Evolutionary conservation across 2,797 vertebrate genomes (phyloP), one percentile per base, ranked within the genome.

Genomic region (Clarias fuscus): DNA sequence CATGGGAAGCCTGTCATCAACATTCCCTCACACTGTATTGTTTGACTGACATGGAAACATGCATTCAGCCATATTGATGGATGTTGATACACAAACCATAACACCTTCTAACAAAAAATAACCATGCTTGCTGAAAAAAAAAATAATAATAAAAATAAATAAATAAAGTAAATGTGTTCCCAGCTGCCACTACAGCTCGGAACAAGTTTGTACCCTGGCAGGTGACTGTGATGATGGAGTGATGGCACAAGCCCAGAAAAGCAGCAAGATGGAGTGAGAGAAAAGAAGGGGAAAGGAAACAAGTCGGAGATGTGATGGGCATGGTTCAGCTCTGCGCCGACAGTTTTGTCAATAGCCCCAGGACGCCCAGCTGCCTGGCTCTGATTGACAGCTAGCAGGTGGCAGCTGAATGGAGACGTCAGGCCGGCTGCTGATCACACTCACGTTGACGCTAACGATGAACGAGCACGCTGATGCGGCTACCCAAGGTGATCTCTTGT

Each of bases 351-450:
- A 92, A 95, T 95, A 96, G 95, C 95, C 95, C 91, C 91, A 82
- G 93, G 95, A 94, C 85, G 77, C 83, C 75, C 83, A 84, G 82
- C 90, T 88, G 88, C 86, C 88, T 85, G 88, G 76, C 84, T 88
- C 93, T 94, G 95, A 95, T 93, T 95, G 95, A 96, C 96, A 97
- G 93, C 94, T 92, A 94, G 94, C 96, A 96, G 96, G 95, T 96
- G 95, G 94, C 91, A 89, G 91, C 94, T 93, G 92, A 94, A 95
- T 94, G 93, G 93, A 94, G 95, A 95, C 95, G 96, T 97, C 96
- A 96, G 91, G 86, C 87, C 86, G 91, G 91, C 91, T 93, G 93
- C 89, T 91, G 89, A 93, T 94, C 94, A 94, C 92, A 93, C 93
- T 90, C 84, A 82, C 90, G 91, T 93, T 92, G 91, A 91, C 72